These are phyloP conservation scores for Phortica variegata DNA, from an alignment of 1,140 invertebrate species.

Conservation along the genomic window DNA sequence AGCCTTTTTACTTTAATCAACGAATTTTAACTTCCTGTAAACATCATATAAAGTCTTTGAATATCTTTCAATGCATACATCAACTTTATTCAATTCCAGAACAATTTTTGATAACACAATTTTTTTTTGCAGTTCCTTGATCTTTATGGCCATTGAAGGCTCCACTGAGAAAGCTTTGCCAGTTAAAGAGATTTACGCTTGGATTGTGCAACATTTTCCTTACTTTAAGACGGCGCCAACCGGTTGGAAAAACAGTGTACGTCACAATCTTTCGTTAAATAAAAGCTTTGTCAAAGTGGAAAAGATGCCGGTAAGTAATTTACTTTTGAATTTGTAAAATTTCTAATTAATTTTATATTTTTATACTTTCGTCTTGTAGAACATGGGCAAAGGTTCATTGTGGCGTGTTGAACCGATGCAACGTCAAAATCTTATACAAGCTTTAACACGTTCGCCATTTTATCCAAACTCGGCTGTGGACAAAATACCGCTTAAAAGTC, in stretches of 20 bases:
- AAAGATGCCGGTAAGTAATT: constrained; percentile 74
- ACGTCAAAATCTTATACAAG: constrained; percentile 81
- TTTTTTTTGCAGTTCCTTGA: constrained; percentile 79
- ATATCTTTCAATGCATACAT: too few relatives aligned
- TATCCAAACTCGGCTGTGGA: constrained; percentile 65
- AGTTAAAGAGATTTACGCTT: constrained; percentile 97
- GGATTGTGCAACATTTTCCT: constrained; percentile 95
- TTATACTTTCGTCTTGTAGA: constrained; percentile 60
- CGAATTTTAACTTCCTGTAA: too few relatives aligned
- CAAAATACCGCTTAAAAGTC: constrained; percentile 50
- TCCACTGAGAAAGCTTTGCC: constrained; percentile 84
- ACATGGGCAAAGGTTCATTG: constrained; percentile 89
- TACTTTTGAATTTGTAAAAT: too few relatives aligned
- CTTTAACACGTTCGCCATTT: constrained; percentile 79
- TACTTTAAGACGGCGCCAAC: constrained; percentile 95
- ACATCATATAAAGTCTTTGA: too few relatives aligned
- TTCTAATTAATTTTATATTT: not conserved
- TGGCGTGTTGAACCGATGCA: constrained; percentile 94
- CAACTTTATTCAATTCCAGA: too few relatives aligned
- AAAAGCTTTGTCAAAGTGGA: constrained; percentile 97
- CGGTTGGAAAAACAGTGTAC: constrained; percentile 97
- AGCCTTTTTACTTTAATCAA: too few relatives aligned
- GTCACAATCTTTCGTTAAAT: constrained; percentile 93
- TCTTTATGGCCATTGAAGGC: constrained; percentile 97
- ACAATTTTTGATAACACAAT: not conserved